These are phyloP conservation scores for Tetragonisca angustula DNA, from an alignment of 2,888 invertebrate genomes.

Conservation along the genomic window DNA sequence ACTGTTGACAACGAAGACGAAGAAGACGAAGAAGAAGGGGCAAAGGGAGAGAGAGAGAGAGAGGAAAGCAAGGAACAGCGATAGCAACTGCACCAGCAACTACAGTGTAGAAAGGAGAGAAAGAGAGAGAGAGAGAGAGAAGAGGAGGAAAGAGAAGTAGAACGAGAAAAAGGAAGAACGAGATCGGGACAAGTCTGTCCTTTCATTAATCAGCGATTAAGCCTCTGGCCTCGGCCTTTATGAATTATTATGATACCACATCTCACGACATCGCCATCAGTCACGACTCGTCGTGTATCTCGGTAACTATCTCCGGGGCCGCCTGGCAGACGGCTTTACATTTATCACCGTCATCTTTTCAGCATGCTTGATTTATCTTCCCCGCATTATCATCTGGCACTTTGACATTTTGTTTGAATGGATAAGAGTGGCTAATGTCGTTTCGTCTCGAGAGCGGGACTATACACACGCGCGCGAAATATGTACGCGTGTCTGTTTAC, in stretches of 20 bases:
- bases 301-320: slow-evolving; percentile 77
- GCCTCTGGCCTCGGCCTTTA: slow-evolving; percentile 80
- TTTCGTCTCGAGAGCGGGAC: slow-evolving; percentile 57
- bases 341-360: slow-evolving; percentile 84
- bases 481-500: slow-evolving; percentile 40
- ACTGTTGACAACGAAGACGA: slow-evolving; percentile 44
- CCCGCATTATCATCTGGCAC: slow-evolving; percentile 83
- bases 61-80: slow-evolving; percentile 35
- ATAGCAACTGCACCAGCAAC: slow-evolving; percentile 33
- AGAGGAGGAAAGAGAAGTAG: slow-evolving; percentile 51
- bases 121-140: slow-evolving; percentile 58
- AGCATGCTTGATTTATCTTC: slow-evolving; percentile 83
- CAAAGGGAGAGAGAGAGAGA: slow-evolving; percentile 27
- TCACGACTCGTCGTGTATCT: slow-evolving; percentile 81
- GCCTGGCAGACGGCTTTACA: slow-evolving; percentile 81
- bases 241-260: slow-evolving; percentile 84
- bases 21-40: slow-evolving; percentile 24
- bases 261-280: slow-evolving; percentile 83
- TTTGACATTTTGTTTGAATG: slow-evolving; percentile 83
- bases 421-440: slow-evolving; percentile 80
- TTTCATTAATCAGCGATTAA: slow-evolving; percentile 83
- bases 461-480: slow-evolving; percentile 42
- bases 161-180: slow-evolving; percentile 69
- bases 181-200: slow-evolving; percentile 78
- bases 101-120: slow-evolving; percentile 41